phyloP scores from a whole-genome alignment of 2,888 invertebrate genomes.

The Crioceris asparagi region DNA sequence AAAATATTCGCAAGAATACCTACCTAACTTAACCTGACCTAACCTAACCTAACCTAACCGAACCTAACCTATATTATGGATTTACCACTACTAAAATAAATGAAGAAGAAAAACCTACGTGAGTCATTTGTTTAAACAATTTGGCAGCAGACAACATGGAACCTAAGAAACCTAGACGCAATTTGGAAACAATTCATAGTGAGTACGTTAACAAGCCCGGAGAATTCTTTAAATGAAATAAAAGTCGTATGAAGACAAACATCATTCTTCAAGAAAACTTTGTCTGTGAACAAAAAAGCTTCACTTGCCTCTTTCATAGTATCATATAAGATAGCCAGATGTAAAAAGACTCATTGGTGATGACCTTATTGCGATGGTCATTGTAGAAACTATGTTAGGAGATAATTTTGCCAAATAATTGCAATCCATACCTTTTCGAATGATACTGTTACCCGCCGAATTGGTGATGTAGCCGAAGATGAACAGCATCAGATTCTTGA shows the following conservation, averaged over 20 bases:
- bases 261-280: constrained; percentile 3
- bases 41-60: no score
- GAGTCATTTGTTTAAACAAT: no score
- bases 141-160: no score
- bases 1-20: no score
- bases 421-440: constrained; percentile 4
- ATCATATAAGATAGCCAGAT: constrained; percentile 5
- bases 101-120: no score
- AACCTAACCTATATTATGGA: no score
- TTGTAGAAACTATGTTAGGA: constrained; percentile 6
- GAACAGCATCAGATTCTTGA: constrained; percentile 8
- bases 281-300: constrained; percentile 4
- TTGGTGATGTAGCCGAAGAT: constrained; percentile 11
- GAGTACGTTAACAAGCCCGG: constrained; percentile 6
- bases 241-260: constrained; percentile 4
- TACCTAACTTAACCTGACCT: no score
- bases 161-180: no score
- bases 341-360: constrained; percentile 3
- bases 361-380: constrained; percentile 1
- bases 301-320: constrained; percentile 3
- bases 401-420: constrained; percentile 6
- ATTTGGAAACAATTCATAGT: no score
- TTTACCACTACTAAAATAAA: no score
- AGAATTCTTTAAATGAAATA: constrained; percentile 1
- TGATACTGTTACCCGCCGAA: constrained; percentile 5